Base-by-base conservation (phyloP, 2,888 invertebrate species). In the Synergus itoensis region DNA sequence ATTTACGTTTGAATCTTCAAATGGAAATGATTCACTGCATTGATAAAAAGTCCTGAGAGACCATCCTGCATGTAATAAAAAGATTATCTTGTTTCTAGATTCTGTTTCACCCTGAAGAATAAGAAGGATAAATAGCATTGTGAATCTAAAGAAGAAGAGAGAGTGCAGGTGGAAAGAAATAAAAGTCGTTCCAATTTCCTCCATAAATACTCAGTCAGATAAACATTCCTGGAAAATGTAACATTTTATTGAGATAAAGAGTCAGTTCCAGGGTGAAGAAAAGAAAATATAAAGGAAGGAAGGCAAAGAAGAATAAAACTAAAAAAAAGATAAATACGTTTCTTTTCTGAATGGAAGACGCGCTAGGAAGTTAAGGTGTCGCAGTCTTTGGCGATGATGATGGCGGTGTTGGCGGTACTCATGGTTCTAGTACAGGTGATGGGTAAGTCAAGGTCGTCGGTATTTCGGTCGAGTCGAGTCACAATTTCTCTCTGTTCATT, bases 311-410 rank as follows among this genome's bases (percentile, higher is more conserved):
- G 69, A 69, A 69, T 45, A 69, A 28, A 48, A 69, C 12, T 28
- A 73, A 73, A 73, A 21, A 73, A 73, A 45, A 67, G 53, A 73
- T 73, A 73, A 73, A 73, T 73, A 73, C 73, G 73, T 73, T 73
- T 57, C 36, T 48, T 53, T 73, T 48, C 28, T 67, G 60, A 48
- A 78, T 43, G 67, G 28, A 48, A 60, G 48, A n/a, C 41, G 40
- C 77, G 80, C 65, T 76, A 69, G 78, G 43, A 69, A 78, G 53
- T 75, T 76, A 67, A 43, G 45, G 43, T 77, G 45, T 69, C 53
- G 40, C 48, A 60, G 69, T 80, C 76, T 57, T 65, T 69, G 60
- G 77, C 67, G 64, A 36, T 63, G 41, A 67, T 76, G 67, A 67
- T 43, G 45, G 43, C 18, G 69, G 21, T 69, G 48, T n/a, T 73